A percentile compares a stretch with the other conserved stretches of the same genome.
These are phyloP conservation scores for Drosophila cognata DNA, from an alignment of 2,888 invertebrate species.

Conservation along the genomic window DNA sequence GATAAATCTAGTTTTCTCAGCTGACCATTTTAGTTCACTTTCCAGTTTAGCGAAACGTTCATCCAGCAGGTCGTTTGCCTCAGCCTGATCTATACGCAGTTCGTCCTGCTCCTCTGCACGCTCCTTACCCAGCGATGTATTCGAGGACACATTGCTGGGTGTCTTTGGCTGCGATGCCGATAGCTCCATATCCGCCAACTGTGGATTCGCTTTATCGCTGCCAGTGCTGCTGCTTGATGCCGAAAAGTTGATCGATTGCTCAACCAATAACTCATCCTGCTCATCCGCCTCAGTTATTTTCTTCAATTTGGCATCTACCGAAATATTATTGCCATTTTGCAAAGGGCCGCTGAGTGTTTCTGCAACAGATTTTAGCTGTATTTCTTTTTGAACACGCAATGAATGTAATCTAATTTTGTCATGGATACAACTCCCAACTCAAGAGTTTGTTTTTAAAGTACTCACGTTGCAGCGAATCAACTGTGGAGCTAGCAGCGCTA, in stretches of 20 bases:
- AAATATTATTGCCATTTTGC: background rate
- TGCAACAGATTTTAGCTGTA: background rate
- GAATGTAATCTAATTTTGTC: background rate
- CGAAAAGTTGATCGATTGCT: background rate
- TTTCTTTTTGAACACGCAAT: background rate
- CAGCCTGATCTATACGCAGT: too few relatives aligned
- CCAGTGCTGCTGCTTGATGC: background rate
- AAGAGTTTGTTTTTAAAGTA: background rate
- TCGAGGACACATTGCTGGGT: background rate
- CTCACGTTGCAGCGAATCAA: conserved; percentile 66
- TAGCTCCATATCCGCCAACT: background rate
- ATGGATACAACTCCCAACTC: background rate
- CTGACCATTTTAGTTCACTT: conserved; percentile 3
- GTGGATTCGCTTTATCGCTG: background rate
- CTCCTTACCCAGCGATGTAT: background rate
- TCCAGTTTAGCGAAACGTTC: conserved; percentile 1
- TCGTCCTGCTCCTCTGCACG: background rate
- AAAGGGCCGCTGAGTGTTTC: background rate
- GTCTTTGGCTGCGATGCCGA: background rate
- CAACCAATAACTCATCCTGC: background rate
- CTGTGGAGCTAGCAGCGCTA: conserved; percentile 45
- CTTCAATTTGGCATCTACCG: background rate
- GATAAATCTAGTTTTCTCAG: background rate
- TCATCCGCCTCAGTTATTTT: conserved; percentile 1
- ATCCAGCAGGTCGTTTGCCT: background rate